These are phyloP conservation scores for Nasonovia ribisnigri DNA, from an alignment of 2,888 invertebrate species.

Conservation along the genomic window DNA sequence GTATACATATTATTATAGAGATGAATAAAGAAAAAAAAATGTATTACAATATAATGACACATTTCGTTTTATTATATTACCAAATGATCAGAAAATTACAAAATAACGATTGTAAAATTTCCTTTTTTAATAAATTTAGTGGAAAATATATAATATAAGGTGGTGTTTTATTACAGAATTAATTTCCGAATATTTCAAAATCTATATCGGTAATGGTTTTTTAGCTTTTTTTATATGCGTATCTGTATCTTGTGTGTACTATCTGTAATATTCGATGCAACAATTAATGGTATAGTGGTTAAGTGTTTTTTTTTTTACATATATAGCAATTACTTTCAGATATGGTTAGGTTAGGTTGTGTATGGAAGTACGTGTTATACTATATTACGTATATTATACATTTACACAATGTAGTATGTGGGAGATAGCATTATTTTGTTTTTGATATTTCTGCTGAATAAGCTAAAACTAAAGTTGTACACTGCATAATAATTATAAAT, in stretches of 20 bases:
- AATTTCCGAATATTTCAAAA: neutral
- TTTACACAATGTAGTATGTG: neutral
- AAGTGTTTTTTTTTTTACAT: neutral
- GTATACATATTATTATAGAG: neutral
- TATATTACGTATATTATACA: neutral
- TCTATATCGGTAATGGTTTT: neutral
- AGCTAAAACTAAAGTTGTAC: neutral
- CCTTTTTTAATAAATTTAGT: neutral
- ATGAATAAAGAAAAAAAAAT: neutral
- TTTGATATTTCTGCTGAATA: neutral
- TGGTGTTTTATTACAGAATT: neutral
- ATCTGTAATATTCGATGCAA: neutral
- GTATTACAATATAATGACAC: too few relatives aligned
- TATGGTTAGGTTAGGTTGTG: neutral
- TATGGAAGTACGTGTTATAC: neutral
- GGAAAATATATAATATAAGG: neutral
- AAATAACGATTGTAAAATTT: neutral
- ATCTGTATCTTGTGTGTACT: neutral
- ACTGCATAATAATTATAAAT: neutral
- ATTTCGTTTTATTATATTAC: neutral
- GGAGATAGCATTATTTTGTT: neutral
- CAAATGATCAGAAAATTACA: neutral
- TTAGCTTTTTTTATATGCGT: neutral
- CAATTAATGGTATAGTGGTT: neutral
- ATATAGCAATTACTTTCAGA: neutral